A percentile compares a stretch with the other conserved stretches of the same genome.
Conservation (phyloP, 2,888 invertebrate genomes). For the Latrodectus hesperus region DNA sequence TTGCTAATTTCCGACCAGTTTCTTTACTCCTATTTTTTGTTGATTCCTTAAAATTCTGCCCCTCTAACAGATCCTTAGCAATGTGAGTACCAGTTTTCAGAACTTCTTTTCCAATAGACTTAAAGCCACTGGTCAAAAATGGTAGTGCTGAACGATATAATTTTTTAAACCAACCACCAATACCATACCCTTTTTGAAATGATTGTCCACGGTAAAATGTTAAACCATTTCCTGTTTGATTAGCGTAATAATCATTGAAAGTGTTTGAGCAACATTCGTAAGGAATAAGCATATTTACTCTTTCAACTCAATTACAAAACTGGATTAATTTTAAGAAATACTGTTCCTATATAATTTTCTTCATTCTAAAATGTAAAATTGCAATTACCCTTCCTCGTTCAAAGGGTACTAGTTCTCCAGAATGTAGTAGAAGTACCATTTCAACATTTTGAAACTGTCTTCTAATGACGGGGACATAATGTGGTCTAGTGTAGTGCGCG, state of each 20-base stretch:
- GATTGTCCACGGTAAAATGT: background rate
- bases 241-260: constrained; percentile 20
- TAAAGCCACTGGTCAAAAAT: background rate
- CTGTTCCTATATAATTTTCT: background rate
- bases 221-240: constrained; percentile 19
- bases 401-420: background rate
- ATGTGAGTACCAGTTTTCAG: constrained; percentile 3
- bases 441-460: background rate
- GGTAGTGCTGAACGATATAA: background rate
- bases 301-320: too few species aligned
- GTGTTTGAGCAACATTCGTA: constrained; percentile 18
- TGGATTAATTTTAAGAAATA: too few species aligned
- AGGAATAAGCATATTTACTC: background rate
- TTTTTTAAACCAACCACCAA: constrained; percentile 25
- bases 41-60: constrained; percentile 4
- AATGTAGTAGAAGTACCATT: background rate
- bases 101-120: constrained; percentile 36
- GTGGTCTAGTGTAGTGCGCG: background rate
- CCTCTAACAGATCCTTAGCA: constrained; percentile 1
- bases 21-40: constrained; percentile 9
- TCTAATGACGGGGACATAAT: background rate
- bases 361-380: background rate
- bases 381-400: background rate
- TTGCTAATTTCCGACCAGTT: background rate
- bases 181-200: constrained; percentile 32